These are phyloP conservation scores for Asteroscopus sphinx DNA, from an alignment of 2,888 invertebrate genomes.

Conservation along the genomic window DNA sequence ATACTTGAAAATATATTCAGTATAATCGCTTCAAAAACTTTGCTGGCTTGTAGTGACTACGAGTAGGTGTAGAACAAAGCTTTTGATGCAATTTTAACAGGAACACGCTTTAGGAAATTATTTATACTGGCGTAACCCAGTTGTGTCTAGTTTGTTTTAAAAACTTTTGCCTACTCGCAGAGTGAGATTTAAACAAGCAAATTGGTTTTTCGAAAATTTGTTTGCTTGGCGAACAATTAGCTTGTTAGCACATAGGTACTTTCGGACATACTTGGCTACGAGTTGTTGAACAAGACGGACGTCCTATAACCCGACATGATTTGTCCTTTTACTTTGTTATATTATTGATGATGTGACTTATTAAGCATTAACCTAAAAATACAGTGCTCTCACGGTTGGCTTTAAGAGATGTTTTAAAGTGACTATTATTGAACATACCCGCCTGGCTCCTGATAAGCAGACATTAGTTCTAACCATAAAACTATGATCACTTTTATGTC, in stretches of 20 bases:
- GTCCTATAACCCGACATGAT: too few species aligned
- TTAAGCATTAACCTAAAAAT: too few species aligned
- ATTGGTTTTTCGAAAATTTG: constrained; percentile 14
- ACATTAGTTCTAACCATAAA: too few species aligned
- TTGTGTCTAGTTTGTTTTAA: constrained; percentile 54
- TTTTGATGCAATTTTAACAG: constrained; percentile 65
- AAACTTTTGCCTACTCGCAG: constrained; percentile 29
- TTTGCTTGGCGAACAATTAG: background rate
- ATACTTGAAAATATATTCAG: constrained; percentile 55
- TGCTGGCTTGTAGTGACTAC: constrained; percentile 47
- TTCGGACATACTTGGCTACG: too few species aligned
- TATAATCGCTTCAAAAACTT: constrained; percentile 62
- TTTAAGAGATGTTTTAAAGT: too few species aligned
- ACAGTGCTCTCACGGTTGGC: too few species aligned
- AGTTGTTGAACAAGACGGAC: too few species aligned
- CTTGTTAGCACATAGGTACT: background rate
- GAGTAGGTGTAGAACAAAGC: constrained; percentile 61
- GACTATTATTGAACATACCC: too few species aligned
- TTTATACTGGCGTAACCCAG: constrained; percentile 59
- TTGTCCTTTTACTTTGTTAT: too few species aligned
- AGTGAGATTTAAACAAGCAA: constrained; percentile 25
- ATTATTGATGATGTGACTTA: too few species aligned
- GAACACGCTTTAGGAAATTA: constrained; percentile 58
- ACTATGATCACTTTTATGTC: too few species aligned
- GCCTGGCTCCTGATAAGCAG: too few species aligned